Percentiles rank a stretch among this genome's conserved stretches.
phyloP scores from a whole-genome alignment of 2,113 vertebrate species.

The Meriones unguiculatus region DNA sequence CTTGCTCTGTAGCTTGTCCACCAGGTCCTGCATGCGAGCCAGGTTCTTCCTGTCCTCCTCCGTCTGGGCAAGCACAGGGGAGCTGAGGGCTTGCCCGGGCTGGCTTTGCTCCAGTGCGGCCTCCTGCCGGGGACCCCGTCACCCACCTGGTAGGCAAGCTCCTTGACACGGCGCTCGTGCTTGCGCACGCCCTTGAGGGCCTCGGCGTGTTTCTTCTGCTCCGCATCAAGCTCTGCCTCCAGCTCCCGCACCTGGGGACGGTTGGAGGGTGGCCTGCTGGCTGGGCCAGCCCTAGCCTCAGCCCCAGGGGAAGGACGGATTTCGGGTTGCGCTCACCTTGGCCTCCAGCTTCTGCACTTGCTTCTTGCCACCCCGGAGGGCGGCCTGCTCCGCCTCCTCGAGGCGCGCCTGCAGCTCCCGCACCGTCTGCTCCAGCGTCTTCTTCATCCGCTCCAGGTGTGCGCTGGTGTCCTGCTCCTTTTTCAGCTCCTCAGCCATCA shows the following conservation, averaged over 20 bases:
- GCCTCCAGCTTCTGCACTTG: slow-evolving; percentile 97
- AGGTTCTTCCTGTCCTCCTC: slow-evolving; percentile 96
- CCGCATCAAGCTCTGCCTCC: slow-evolving; percentile 92
- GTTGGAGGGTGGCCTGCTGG: neutral
- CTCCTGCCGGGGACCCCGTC: neutral
- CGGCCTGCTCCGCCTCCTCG: slow-evolving; percentile 96
- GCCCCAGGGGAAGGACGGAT: accelerated
- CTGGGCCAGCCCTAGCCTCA: neutral
- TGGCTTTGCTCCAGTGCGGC: neutral
- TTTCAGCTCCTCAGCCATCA: slow-evolving; percentile 98
- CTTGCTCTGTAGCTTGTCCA: slow-evolving; percentile 96
- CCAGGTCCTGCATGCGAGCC: slow-evolving; percentile 95
- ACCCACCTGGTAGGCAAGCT: slow-evolving; percentile 92
- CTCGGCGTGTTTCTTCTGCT: slow-evolving; percentile 94
- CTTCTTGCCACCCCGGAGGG: slow-evolving; percentile 96
- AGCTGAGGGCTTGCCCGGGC: neutral
- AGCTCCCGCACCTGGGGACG: slow-evolving; percentile 91
- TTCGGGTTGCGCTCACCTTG: slow-evolving; percentile 86
- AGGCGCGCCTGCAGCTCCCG: slow-evolving; percentile 96
- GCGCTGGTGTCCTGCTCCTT: slow-evolving; percentile 96
- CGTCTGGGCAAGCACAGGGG: slow-evolving; percentile 84
- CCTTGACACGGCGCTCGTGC: slow-evolving; percentile 94
- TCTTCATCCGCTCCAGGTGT: slow-evolving; percentile 97
- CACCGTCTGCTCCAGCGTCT: slow-evolving; percentile 96
- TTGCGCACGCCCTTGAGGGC: slow-evolving; percentile 95